These are phyloP conservation scores for Sapajus apella DNA, from an alignment of 2,113 vertebrate species.

Conservation along the genomic window DNA sequence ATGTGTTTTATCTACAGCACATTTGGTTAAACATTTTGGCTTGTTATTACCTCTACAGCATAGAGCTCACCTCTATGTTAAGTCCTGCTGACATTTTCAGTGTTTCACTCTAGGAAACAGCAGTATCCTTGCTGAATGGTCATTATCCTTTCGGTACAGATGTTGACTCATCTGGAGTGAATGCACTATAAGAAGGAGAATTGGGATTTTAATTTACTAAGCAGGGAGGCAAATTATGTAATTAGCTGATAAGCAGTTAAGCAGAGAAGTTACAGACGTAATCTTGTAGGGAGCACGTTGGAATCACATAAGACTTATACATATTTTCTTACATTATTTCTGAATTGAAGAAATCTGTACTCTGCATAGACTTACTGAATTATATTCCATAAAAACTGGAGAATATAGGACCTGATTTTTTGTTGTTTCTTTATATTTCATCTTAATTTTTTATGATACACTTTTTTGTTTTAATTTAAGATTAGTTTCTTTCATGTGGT, in stretches of 20 bases:
- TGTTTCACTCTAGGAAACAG: slow-evolving; percentile 21
- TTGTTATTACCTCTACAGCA: slow-evolving; percentile 28
- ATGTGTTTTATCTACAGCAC: neutral
- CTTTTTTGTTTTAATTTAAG: neutral
- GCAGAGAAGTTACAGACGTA: slow-evolving; percentile 63
- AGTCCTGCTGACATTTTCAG: slow-evolving; percentile 63
- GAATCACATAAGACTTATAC: slow-evolving; percentile 43
- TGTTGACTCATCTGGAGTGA: slow-evolving; percentile 74
- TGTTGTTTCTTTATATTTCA: neutral
- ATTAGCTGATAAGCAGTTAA: slow-evolving; percentile 75
- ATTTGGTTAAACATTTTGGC: neutral
- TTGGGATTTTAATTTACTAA: slow-evolving; percentile 77
- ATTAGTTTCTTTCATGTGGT: neutral
- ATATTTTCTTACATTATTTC: slow-evolving; percentile 50
- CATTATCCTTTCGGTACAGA: slow-evolving; percentile 49
- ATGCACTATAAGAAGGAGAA: slow-evolving; percentile 59
- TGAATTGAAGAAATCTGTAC: neutral
- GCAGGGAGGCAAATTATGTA: slow-evolving; percentile 76
- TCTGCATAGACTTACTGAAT: neutral
- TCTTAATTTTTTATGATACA: neutral
- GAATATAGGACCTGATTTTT: neutral
- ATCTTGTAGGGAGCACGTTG: slow-evolving; percentile 42
- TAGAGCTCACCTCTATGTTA: neutral
- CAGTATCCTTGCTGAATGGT: slow-evolving; percentile 49
- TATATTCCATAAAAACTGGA: neutral